These are phyloP conservation scores for Paramisgurnus dabryanus DNA, from an alignment of 2,113 vertebrate genomes.

Conservation along the genomic window DNA sequence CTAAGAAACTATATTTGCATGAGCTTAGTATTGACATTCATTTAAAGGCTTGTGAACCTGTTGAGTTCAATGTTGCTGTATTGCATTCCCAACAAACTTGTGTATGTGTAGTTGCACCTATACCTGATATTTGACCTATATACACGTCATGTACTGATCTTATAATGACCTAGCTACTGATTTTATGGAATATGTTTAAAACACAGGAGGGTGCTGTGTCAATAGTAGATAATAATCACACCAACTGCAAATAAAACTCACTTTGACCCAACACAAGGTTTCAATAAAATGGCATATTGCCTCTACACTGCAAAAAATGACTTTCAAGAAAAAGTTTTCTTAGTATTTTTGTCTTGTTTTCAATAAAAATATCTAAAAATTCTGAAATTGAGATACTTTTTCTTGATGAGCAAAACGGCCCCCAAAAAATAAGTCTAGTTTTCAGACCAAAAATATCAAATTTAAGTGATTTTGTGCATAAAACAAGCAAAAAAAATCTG, in stretches of 20 bases:
- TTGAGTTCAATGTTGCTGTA: neutral
- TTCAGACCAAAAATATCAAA: too few species aligned
- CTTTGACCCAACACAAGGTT: neutral
- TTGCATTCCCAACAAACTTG: too few species aligned
- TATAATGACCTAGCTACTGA: neutral
- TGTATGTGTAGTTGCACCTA: too few species aligned
- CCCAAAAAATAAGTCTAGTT: too few species aligned
- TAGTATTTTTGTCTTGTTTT: too few species aligned
- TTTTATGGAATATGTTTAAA: slow-evolving; percentile 29
- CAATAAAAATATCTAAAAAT: too few species aligned
- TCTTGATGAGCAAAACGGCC: too few species aligned
- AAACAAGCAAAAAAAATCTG: too few species aligned
- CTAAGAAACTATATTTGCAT: neutral
- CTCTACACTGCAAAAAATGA: too few species aligned
- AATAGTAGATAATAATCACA: neutral
- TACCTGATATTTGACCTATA: slow-evolving; percentile 34
- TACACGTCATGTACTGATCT: slow-evolving; percentile 22
- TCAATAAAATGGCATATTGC: neutral
- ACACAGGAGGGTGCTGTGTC: neutral
- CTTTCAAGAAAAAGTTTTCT: too few species aligned
- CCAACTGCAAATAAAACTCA: neutral
- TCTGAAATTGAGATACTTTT: too few species aligned
- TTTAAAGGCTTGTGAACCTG: neutral
- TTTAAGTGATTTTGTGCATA: too few species aligned
- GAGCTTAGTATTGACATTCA: neutral